phyloP scores from a whole-genome alignment of 2,888 invertebrate genomes.

The Mythimna loreyi region DNA sequence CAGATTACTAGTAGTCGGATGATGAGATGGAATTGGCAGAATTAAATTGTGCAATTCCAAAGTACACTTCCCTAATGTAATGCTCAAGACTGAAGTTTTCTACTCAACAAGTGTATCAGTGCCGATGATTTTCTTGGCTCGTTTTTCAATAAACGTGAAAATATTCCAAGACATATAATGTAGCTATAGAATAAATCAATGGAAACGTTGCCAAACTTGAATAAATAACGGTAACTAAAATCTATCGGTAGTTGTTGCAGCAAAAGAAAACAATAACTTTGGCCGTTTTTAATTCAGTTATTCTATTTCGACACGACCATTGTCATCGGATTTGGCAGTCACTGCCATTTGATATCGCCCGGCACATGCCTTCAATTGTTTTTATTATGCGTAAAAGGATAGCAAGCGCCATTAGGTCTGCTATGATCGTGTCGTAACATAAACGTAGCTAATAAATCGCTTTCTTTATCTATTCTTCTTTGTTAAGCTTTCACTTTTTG shows the following conservation, averaged over 20 bases:
- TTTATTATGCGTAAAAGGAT: slow-evolving; percentile 67
- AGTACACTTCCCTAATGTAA: too few species aligned
- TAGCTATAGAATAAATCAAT: not conserved
- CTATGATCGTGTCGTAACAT: slow-evolving; percentile 56
- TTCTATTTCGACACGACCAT: slow-evolving; percentile 68
- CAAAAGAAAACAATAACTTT: slow-evolving; percentile 47
- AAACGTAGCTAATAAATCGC: slow-evolving; percentile 65
- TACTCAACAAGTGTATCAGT: too few species aligned
- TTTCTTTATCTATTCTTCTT: slow-evolving; percentile 62
- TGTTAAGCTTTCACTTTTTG: slow-evolving; percentile 47
- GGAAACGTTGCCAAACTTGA: not conserved
- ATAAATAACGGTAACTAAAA: slow-evolving; percentile 12
- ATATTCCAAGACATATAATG: not conserved
- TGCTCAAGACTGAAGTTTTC: too few species aligned
- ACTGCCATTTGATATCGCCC: slow-evolving; percentile 66
- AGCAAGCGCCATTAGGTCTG: slow-evolving; percentile 70
- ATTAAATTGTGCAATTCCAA: too few species aligned
- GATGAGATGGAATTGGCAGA: too few species aligned
- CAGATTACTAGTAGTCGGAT: too few species aligned
- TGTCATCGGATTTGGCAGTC: slow-evolving; percentile 76
- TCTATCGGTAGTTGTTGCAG: slow-evolving; percentile 29
- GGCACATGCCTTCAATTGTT: slow-evolving; percentile 70
- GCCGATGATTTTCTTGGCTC: too few species aligned
- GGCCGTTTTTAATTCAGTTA: slow-evolving; percentile 62
- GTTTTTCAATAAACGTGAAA: not conserved